These are phyloP conservation scores for Allolobophora icterica DNA, from an alignment of 2,888 invertebrate species.

Conservation along the genomic window DNA sequence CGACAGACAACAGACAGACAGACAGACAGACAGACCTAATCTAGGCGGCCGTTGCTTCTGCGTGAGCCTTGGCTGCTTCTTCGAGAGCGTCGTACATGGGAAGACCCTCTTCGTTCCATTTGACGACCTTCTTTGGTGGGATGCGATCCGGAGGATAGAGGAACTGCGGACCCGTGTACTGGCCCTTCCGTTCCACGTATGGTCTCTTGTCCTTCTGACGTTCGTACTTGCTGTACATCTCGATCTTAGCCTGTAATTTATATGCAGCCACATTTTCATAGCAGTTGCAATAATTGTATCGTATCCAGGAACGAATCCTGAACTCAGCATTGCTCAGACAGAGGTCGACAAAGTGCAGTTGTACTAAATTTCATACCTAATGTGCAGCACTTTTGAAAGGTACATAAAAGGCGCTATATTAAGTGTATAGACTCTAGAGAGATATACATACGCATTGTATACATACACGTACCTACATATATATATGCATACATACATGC, in stretches of 20 bases:
- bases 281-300: not conserved
- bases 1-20: too few relatives aligned
- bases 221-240: slow-evolving; percentile 65
- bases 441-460: too few relatives aligned
- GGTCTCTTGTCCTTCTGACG: slow-evolving; percentile 62
- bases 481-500: too few relatives aligned
- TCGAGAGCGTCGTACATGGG: slow-evolving; percentile 49
- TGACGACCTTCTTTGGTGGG: slow-evolving; percentile 41
- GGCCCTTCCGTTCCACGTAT: slow-evolving; percentile 57
- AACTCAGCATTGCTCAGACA: not conserved
- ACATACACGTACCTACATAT: too few relatives aligned
- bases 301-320: too few relatives aligned
- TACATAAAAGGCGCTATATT: too few relatives aligned
- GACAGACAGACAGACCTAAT: not conserved
- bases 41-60: not conserved
- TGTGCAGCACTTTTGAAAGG: too few relatives aligned
- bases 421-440: too few relatives aligned
- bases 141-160: slow-evolving; percentile 44
- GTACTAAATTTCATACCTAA: too few relatives aligned
- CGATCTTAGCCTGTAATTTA: slow-evolving; percentile 55
- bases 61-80: not conserved
- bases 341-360: too few relatives aligned
- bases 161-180: slow-evolving; percentile 52
- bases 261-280: not conserved
- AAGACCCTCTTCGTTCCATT: slow-evolving; percentile 47